Percentiles rank a stretch among this genome's conserved stretches.
phyloP scores from a whole-genome alignment of 2,113 vertebrate genomes.

The Rhabdornis inornatus region DNA sequence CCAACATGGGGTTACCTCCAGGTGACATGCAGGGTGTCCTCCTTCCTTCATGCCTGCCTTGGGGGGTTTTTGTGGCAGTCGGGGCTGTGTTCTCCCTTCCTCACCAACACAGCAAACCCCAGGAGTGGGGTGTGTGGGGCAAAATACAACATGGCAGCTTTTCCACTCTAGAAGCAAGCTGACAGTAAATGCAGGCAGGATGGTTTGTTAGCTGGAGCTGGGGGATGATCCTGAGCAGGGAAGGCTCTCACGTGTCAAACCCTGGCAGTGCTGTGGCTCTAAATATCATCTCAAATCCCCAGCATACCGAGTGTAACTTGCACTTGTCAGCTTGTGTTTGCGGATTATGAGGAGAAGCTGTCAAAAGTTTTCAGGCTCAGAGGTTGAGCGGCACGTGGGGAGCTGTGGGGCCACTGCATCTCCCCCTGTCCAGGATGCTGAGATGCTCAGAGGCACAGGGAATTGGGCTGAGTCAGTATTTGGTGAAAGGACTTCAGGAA shows the following conservation, averaged over 20 bases:
- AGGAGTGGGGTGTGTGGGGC: fast-evolving
- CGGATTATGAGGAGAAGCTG: neutral
- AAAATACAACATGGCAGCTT: neutral
- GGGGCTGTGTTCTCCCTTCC: fast-evolving
- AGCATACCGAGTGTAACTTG: neutral
- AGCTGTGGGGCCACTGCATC: neutral
- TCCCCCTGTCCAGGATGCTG: fast-evolving
- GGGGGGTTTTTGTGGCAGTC: fast-evolving
- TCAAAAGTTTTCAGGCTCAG: constrained; percentile 28
- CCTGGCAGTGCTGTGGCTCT: neutral
- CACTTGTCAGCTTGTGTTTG: constrained; percentile 20
- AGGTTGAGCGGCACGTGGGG: neutral
- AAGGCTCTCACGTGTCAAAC: neutral
- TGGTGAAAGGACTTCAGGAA: neutral
- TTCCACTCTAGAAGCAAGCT: neutral
- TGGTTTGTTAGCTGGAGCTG: fast-evolving
- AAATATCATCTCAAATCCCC: constrained; percentile 33
- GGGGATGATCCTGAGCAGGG: neutral
- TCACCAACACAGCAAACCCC: fast-evolving
- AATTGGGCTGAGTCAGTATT: neutral
- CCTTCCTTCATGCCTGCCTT: fast-evolving
- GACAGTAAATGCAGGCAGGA: neutral
- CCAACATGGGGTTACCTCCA: fast-evolving
- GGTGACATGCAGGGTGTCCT: neutral
- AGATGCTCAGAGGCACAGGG: fast-evolving